Conservation (phyloP, 2,113 vertebrate genomes). For the Otis tarda region DNA sequence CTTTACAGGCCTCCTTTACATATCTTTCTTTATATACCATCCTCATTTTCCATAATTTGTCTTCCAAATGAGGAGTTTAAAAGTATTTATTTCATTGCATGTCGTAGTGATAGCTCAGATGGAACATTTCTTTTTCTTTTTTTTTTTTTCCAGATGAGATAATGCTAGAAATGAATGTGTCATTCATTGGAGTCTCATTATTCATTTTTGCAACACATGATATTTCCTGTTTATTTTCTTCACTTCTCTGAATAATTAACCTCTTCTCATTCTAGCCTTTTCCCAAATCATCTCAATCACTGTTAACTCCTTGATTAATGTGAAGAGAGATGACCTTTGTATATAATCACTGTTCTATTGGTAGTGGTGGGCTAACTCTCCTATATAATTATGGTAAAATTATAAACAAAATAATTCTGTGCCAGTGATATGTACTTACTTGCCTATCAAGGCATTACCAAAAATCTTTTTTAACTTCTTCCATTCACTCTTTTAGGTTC, state of each 20-base stretch:
- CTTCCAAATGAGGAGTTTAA: not conserved
- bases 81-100: not conserved
- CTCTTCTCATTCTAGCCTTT: not conserved
- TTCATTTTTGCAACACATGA: not conserved
- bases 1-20: not conserved
- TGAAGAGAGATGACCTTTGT: conserved; percentile 43
- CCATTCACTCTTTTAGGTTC: not conserved
- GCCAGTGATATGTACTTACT: not conserved
- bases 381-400: not conserved
- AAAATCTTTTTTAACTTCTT: not conserved
- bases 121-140: not conserved
- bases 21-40: not conserved
- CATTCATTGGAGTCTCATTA: not conserved
- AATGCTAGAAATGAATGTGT: not conserved
- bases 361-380: not conserved
- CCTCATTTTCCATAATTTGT: not conserved
- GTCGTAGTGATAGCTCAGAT: not conserved
- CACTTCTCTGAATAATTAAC: not conserved
- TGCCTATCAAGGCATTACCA: not conserved
- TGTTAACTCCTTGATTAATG: conserved; percentile 27
- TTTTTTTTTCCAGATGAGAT: not conserved
- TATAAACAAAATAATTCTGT: not conserved
- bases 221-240: conserved; percentile 11
- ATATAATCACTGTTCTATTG: not conserved
- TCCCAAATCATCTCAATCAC: not conserved